Evolutionary conservation across 1,140 invertebrate species (phyloP), one percentile per base, ranked within the genome.

Genomic region (Chymomyza costata): DNA sequence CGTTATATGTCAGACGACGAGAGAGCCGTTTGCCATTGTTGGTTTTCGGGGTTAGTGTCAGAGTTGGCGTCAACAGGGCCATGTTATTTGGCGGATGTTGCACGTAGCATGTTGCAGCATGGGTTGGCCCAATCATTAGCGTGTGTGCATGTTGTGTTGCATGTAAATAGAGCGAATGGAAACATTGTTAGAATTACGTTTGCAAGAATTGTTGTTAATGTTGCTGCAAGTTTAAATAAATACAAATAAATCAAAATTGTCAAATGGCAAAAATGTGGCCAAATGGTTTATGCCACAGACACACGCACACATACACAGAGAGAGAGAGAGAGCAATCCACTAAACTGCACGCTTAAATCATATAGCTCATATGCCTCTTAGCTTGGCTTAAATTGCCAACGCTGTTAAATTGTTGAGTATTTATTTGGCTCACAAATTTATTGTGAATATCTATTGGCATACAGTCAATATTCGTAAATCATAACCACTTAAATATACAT

Each of bases 211-310:
- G 21, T 25, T 25, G 8, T 25, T 25, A 25, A 25, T 25, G 8
- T 8, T 19, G 28, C 28, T 2, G 14, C 13, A 10, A 11, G 32
- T 32, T 25, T 52, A 14, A 18, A 51, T 40, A 30, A 28, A 40
- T 48, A 48, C 31, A 65, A 76, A 76, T 76, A 76, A 76, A 76
- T 76, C 70, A 76, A 70, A 76, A 76, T 78, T 78, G 66, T 39
- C 66, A 70, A 63, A 76, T 74, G 61, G 48, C 64, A 45, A 48
- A 68, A 59, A 74, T 68, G 49, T 55, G 25, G 54, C 37, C 48
- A 39, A 34, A 48, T 40, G 55, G n/a, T n/a, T n/a, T n/a, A 28
- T 16, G 21, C 11, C 34, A 8, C 17, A 7, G 16, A 11, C 32
- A 49, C 14, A 35, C 28, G 21, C 11, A 30, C 11, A 11, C 51